Evolutionary conservation across 1,140 invertebrate species (phyloP), one percentile per base, ranked within the genome.

Genomic region (Diachasma alloeum): DNA sequence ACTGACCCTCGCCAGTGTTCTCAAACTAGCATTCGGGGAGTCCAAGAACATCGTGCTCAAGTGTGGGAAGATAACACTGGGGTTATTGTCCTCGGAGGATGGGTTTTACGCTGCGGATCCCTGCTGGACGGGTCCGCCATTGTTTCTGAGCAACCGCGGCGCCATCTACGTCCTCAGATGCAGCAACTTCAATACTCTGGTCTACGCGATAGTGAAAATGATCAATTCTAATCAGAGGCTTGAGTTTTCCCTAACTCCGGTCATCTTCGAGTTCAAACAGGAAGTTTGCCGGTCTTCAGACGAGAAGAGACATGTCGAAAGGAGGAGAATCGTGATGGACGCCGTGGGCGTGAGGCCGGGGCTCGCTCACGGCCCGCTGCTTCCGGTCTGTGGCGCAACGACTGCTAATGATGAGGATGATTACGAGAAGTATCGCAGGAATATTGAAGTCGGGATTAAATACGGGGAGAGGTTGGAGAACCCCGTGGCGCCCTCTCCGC

Each of bases 161-260:
- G 86, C 88, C 0, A 81, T 85, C 36, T 89, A 89, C 26, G 82
- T 83, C 5, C 79, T 90, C 0, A 81, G 88, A 9, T 89, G 88
- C 75, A 81, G 74, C 48, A 87, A 88, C 75, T 75, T 85, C 0
- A 78, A 79, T 26, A 75, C 78, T 9, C 19, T 88, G 0, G 36
- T 87, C 0, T 90, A 89, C 44, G 82, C 76, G 0, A 22, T 89
- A 0, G 82, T 81, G 0, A 89, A 87, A 53, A 88, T 88, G 15
- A 66, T 90, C 0, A 89, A 90, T 44, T 86, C 84, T 0, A 87
- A 89, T 76, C 83, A 83, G 22, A 79, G 81, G 68, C 44, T 87
- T 0, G 82, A 82, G 8, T 87, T 89, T 71, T 78, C 59, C 5
- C 39, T 89, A 0, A 87, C 83, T 0, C 79, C 89, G 0, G 5